Evolutionary conservation across 1,140 invertebrate species (phyloP).

Genomic region (Mactra quadrangularis): DNA sequence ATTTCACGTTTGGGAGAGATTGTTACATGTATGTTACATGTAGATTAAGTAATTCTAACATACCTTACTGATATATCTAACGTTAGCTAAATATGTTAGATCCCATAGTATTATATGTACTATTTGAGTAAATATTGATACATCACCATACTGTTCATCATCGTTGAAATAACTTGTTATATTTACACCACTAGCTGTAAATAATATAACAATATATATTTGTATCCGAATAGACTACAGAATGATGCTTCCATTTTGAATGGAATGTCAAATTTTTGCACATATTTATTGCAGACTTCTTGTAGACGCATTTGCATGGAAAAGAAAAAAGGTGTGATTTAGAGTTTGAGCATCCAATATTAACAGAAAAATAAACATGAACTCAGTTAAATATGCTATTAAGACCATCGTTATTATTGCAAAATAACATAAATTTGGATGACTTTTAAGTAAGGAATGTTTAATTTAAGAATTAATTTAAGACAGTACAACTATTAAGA

Average conservation of each 20-base stretch:
- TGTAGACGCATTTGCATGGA: background rate
- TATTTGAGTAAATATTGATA: conserved; percentile 28
- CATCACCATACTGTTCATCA: conserved; percentile 16
- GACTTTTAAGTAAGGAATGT: too few relatives aligned
- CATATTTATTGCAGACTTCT: background rate
- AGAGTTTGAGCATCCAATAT: too few relatives aligned
- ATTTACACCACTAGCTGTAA: background rate
- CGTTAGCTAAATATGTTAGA: conserved; percentile 13
- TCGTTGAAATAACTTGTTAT: background rate
- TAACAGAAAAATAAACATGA: too few relatives aligned
- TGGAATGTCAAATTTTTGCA: background rate
- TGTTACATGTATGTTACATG: too few relatives aligned
- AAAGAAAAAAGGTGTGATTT: too few relatives aligned
- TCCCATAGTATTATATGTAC: conserved; percentile 48
- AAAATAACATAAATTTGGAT: too few relatives aligned
- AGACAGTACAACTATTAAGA: too few relatives aligned
- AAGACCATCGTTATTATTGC: too few relatives aligned
- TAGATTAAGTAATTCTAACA: background rate
- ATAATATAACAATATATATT: background rate
- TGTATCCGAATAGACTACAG: background rate
- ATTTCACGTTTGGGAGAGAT: too few relatives aligned
- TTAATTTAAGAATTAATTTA: too few relatives aligned
- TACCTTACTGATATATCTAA: conserved; percentile 36
- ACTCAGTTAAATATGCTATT: too few relatives aligned
- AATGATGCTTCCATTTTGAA: background rate